Evolutionary conservation across 2,113 vertebrate species (phyloP), one percentile per base, ranked within the genome.

Genomic region (Psilopogon haemacephalus): DNA sequence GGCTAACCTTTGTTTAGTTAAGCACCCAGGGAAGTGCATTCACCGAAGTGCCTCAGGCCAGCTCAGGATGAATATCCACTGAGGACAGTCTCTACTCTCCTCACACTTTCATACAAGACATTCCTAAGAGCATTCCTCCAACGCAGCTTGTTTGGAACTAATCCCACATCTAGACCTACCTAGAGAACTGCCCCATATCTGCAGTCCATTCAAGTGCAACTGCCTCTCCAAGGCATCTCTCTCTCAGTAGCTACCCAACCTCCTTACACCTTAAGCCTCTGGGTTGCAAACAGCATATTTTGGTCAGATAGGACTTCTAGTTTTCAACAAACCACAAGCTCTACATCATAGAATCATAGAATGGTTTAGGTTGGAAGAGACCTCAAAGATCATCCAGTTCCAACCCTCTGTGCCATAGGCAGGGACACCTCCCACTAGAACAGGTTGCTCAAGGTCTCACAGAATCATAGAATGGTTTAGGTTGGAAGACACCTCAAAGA

Each of bases 41-140:
- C 37, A 76, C 8, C 32, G 6, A 87, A 76, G 71, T 1, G 3
- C 21, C 40, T 26, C 28, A 21, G 33, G 78, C 16, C 68, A 50
- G 35, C 8, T 82, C 18, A 44, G 50, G 35, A 55, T 0, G 5
- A 65, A 19, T 3, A 50, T n/a, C 24, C 56, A 59, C 52, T 28
- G 48, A 59, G 23, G 21, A 42, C 84, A 79, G 30, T 38, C 55
- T 83, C 52, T 30, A 16, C 42, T 64, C 58, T 52, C 19, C 0
- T 26, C 54, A 65, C 21, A 72, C 18, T 38, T 52, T 27, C 46
- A 37, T 15, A 26, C 15, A 75, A 30, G 42, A 65, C 15, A 68
- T 0, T 44, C 42, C 7, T 44, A 0, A 1, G 8, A 72, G 6
- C 17, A 5, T 33, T 72, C 37, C 70, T 59, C 48, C 73, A 84